Base-by-base conservation (phyloP, 2,797 vertebrate species). In the Hippocampus kuda region DNA sequence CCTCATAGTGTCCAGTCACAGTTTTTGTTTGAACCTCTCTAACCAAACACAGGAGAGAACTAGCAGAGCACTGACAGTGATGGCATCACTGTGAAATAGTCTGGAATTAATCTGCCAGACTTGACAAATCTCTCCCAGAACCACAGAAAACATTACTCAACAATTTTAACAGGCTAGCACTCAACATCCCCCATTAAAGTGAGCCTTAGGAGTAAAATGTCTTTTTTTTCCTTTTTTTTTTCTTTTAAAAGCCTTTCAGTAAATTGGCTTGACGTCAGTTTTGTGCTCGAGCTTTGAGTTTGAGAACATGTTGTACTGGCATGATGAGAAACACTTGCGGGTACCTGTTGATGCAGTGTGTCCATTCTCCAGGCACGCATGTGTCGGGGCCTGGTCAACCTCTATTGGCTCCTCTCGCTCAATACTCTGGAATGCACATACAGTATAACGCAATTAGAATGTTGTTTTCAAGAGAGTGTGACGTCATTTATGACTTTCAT, bases 371-470 rank as follows among this genome's bases (percentile, higher is more conserved):
- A 86, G 80, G 20, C 68, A 77, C 42, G 78, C 68, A 7, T 80
- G 71, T 49, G 73, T 38, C 0, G 84, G 85, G 49, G 72, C 56
- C 53, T 81, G 81, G 75, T 92, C 91, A 30, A 91, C 88, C 38
- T 91, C 90, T 38, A 90, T 91, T 11, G 89, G 89, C 70, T 92
- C 91, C 68, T 91, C 91, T 67, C 88, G 83, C 68, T 91, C 91
- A 77, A 88, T 81, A 68, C 89, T 91, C 91, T 92, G 83, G 53
- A 85, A 88, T 51, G 82, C 70, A 80, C 68, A 88, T 44, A 83
- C 71, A 80, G 57, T 5, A 70, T 10, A 34, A 41, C 30, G 24
- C 0, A 24, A 46, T 77, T 70, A 70, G 9, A 13, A 65, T 48
- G 69, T 15, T n/a, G 51, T 44, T 64, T 27, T 67, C 49, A 46